A percentile compares a stretch with the other conserved stretches of the same genome.
phyloP scores from a whole-genome alignment of 2,113 vertebrate genomes.

The Burhinus bistriatus region DNA sequence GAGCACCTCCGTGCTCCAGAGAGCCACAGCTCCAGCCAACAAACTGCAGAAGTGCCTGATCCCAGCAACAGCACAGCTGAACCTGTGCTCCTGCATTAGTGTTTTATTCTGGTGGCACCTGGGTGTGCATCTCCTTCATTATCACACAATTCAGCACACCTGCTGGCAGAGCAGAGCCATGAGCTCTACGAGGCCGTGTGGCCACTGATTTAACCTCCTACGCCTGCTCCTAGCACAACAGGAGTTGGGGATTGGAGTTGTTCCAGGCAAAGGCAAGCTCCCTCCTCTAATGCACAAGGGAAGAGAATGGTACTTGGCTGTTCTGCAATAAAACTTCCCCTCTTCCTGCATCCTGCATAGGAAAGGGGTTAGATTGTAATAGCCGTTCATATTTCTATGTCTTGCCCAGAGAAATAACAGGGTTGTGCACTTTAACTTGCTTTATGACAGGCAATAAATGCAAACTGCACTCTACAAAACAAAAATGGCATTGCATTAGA shows the following conservation, averaged over 20 bases:
- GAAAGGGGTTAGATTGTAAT: background rate
- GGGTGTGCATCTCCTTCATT: background rate
- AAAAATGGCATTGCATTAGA: background rate
- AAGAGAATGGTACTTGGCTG: background rate
- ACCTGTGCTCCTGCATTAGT: background rate
- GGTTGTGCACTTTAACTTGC: background rate
- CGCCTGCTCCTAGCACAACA: fast-evolving
- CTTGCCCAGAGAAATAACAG: background rate
- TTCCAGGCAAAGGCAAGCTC: background rate
- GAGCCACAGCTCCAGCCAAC: fast-evolving
- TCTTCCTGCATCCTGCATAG: background rate
- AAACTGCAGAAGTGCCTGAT: fast-evolving
- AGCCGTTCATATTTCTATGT: background rate
- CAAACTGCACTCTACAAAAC: background rate
- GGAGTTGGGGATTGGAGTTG: background rate
- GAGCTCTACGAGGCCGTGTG: background rate
- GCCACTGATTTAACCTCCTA: background rate
- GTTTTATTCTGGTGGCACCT: background rate
- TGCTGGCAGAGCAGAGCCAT: background rate
- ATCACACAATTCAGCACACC: fast-evolving
- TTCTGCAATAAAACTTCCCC: background rate
- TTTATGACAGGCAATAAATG: background rate
- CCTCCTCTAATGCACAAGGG: fast-evolving
- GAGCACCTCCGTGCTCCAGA: fast-evolving
- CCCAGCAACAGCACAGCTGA: background rate